Evolutionary conservation across 1,140 invertebrate genomes (phyloP), one percentile per base, ranked within the genome.

Genomic region (Psilanteris sp.): DNA sequence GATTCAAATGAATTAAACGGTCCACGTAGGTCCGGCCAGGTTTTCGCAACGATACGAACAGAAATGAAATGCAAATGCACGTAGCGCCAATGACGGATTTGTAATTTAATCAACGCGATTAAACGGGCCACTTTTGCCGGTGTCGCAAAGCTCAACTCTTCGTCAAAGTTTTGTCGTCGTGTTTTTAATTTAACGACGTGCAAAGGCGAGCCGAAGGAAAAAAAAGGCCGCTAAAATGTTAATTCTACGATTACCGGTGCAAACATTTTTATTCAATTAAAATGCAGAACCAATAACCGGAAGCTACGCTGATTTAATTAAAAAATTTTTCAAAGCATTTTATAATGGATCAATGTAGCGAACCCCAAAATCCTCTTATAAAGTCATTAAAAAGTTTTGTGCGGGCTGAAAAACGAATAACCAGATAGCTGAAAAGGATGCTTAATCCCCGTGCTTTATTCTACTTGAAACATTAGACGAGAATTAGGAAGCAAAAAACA

Each of bases 251-350:
- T 36, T 50, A 36, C 8, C 9, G 8, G 5, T 22, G 9, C 1
- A 14, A 9, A 4, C 3, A 15, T 36, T 36, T 57, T 43, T 32
- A 31, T 57, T 57, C 13, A 32, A 22, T 43, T 57, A 57, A 57
- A 43, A 43, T 24, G 10, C 4, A 2, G 2, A 11, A 13, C 11
- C 27, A 43, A 57, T 43, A 57, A 57, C 11, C 13, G n/a, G 11
- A 20, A 1, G 1, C 11, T 15, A n/a, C 8, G 7, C 0, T 57
- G 24, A 57, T 43, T 57, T 57, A 57, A 57, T 57, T 57, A 41
- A 43, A 57, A 57, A 57, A 43, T 57, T 15, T 55, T 55, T 54
- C 36, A 31, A 29, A 39, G 34, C 9, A 39, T 27, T 39, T 16
- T 26, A 20, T 15, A 36, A 7, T 29, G 24, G 26, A 55, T 41